Evolutionary conservation across 2,888 invertebrate genomes (phyloP).

Genomic region (Watsonalla binaria): DNA sequence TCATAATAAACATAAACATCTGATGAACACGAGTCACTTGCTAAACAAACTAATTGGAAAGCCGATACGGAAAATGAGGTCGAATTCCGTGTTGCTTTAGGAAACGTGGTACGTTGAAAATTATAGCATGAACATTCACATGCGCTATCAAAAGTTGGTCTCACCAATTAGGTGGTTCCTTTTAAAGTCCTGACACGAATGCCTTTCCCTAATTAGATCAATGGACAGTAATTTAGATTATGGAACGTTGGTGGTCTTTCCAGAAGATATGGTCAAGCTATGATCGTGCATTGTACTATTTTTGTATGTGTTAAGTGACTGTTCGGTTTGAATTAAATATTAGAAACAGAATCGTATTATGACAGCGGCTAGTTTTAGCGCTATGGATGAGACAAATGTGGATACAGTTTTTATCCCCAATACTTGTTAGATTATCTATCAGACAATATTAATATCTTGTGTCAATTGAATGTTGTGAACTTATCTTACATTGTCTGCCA

Average conservation of each 20-base stretch:
- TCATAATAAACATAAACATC: too few species aligned
- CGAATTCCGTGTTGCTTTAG: conserved; percentile 3
- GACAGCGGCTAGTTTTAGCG: too few species aligned
- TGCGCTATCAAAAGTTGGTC: background rate
- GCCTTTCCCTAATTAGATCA: conserved; percentile 33
- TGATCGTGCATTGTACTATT: background rate
- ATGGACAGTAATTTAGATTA: conserved; percentile 17
- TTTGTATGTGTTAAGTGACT: too few species aligned
- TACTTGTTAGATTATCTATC: too few species aligned
- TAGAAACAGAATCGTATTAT: too few species aligned
- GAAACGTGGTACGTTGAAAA: background rate
- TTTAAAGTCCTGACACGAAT: conserved; percentile 10
- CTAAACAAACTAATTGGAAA: conserved; percentile 1
- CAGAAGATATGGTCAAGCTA: background rate
- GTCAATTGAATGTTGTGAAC: background rate
- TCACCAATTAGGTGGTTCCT: conserved; percentile 2
- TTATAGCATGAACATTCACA: background rate
- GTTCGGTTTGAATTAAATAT: too few species aligned
- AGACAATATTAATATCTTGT: too few species aligned
- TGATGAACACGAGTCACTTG: conserved; percentile 1
- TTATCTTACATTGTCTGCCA: background rate
- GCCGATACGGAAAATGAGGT: conserved; percentile 3
- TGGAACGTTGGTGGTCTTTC: conserved; percentile 5
- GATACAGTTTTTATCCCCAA: too few species aligned
- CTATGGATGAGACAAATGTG: too few species aligned